Evolutionary conservation across 2,113 vertebrate species (phyloP).

Genomic region (Patagioenas fasciata): DNA sequence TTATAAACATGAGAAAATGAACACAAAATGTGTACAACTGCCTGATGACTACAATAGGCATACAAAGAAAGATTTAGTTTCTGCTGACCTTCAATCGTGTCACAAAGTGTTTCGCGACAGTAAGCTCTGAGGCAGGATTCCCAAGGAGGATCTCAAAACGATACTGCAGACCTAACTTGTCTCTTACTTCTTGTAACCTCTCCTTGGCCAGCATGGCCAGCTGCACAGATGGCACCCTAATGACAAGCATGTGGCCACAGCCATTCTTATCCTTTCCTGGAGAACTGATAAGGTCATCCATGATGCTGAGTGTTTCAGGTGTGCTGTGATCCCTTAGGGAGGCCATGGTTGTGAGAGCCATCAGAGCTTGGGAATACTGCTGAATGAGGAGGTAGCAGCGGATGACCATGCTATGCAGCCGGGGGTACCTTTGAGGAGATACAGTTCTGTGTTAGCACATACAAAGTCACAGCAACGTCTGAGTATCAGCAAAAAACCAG

Average conservation of each 20-base stretch:
- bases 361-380: slow-evolving; percentile 97
- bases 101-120: slow-evolving; percentile 83
- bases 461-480: neutral
- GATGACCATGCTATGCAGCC: slow-evolving; percentile 97
- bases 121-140: slow-evolving; percentile 87
- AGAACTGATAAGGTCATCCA: slow-evolving; percentile 92
- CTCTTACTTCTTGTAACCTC: slow-evolving; percentile 90
- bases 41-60: neutral
- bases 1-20: fast-evolving
- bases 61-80: neutral
- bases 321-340: slow-evolving; percentile 94
- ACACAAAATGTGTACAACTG: neutral
- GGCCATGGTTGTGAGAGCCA: slow-evolving; percentile 90
- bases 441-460: neutral
- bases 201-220: slow-evolving; percentile 95
- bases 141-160: slow-evolving; percentile 95
- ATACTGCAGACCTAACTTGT: slow-evolving; percentile 91
- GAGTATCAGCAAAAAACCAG: neutral
- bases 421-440: slow-evolving; percentile 83
- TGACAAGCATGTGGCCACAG: slow-evolving; percentile 93
- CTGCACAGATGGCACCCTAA: slow-evolving; percentile 94
- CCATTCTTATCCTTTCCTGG: slow-evolving; percentile 85
- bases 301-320: slow-evolving; percentile 92
- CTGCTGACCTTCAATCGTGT: slow-evolving; percentile 85
- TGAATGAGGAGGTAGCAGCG: slow-evolving; percentile 98